Base-by-base conservation (phyloP, 2,113 vertebrate genomes). In the Tichodroma muraria region DNA sequence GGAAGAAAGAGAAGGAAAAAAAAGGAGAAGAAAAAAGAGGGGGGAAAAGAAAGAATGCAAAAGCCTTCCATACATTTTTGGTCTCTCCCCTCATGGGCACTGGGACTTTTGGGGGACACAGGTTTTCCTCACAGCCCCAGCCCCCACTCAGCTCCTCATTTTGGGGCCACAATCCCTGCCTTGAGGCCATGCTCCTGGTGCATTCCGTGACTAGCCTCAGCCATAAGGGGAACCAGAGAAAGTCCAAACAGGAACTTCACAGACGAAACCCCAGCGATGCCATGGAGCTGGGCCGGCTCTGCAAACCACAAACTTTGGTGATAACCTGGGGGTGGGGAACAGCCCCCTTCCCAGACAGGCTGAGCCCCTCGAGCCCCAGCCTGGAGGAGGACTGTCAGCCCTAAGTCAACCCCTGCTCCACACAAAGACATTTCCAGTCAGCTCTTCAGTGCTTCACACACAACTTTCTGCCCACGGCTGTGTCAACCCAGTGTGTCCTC, bases 161-260 rank as follows among this genome's bases (percentile, higher is more conserved):
- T 49, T 45, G 11, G 18, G 65, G 19, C 25, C 15, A 16, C 18
- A 40, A 31, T 31, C 31, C 70, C 52, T 20, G 3, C 25, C 28
- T 50, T 0, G 0, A 53, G 40, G 6, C 37, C 44, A 11, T 0
- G 2, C 11, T 84, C 45, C 12, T 1, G 59, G 15, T 10, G 1
- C 28, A 5, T 63, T 65, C 52, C 0, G 0, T 69, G 82, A 83
- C 6, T 40, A 27, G 19, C 33, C 45, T 53, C n/a, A 59, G 72
- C 60, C 22, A 3, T 4, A 53, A 82, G 71, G 47, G 85, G 89
- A 95, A 88, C 20, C 38, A 44, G 47, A 70, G 53, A 44, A 77
- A 91, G 12, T 6, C 63, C 10, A 11, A 96, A 49, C 42, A 76
- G 95, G 93, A 96, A 94, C 93, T 80, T 3, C 0, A 35, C 1